A percentile compares a stretch with the other conserved stretches of the same genome.
Evolutionary conservation across 2,797 vertebrate genomes (phyloP).

Genomic region (Eulemur albifrons): DNA sequence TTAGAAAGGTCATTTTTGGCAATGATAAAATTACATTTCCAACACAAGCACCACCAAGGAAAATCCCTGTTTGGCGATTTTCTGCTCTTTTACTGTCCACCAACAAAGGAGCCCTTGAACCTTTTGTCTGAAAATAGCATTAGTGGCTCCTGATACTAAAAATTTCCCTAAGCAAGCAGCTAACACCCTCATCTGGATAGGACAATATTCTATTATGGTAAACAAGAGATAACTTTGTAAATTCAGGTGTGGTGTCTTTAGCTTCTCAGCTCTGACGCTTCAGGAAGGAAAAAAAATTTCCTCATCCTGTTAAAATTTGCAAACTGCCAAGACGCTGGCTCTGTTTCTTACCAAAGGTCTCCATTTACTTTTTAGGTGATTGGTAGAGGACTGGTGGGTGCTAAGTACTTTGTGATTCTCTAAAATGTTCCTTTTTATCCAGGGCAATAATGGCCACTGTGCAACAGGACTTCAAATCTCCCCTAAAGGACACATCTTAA

Average conservation of each 20-base stretch:
- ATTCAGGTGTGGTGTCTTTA: constrained; percentile 71
- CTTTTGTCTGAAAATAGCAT: neutral
- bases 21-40: neutral
- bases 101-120: neutral
- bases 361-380: neutral
- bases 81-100: neutral
- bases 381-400: neutral
- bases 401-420: neutral
- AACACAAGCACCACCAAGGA: neutral
- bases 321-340: constrained; percentile 75
- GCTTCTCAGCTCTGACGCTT: constrained; percentile 76
- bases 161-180: constrained; percentile 44
- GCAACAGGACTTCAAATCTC: too few species aligned
- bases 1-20: neutral
- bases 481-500: neutral
- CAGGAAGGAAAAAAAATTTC: constrained; percentile 87
- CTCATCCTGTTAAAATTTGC: constrained; percentile 79
- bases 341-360: constrained; percentile 69
- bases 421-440: neutral
- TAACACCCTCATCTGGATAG: constrained; percentile 45
- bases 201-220: constrained; percentile 52
- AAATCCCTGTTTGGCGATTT: neutral
- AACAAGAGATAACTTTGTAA: constrained; percentile 50
- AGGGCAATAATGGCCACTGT: neutral
- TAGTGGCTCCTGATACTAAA: constrained; percentile 1